phyloP scores from a whole-genome alignment of 2,888 invertebrate genomes.

The Acleris literana region DNA sequence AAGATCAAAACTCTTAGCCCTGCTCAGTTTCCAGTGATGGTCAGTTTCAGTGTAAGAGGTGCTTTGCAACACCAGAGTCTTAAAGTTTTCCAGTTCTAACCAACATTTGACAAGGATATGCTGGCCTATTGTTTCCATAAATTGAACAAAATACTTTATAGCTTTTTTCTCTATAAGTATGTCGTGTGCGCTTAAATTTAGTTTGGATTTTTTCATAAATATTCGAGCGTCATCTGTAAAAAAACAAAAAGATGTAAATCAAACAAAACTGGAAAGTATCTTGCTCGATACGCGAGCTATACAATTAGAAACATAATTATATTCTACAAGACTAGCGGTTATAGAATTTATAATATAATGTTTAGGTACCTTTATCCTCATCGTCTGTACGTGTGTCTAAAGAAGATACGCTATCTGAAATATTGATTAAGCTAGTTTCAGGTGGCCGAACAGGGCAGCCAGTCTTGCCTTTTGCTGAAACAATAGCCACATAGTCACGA shows the following conservation, averaged over 20 bases:
- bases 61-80: conserved; percentile 45
- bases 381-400: conserved; percentile 57
- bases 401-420: conserved; percentile 50
- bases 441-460: conserved; percentile 80
- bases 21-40: conserved; percentile 56
- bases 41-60: conserved; percentile 26
- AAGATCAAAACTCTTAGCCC: conserved; percentile 69
- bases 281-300: background rate
- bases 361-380: conserved; percentile 63
- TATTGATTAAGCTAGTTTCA: conserved; percentile 53
- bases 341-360: conserved; percentile 2
- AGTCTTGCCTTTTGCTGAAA: conserved; percentile 79
- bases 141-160: conserved; percentile 92
- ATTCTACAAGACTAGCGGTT: background rate
- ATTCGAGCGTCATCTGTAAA: conserved; percentile 67
- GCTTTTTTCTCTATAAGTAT: conserved; percentile 91
- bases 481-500: conserved; percentile 36
- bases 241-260: background rate
- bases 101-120: conserved; percentile 88
- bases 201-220: conserved; percentile 83
- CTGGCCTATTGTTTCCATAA: conserved; percentile 90
- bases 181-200: conserved; percentile 90
- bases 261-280: background rate
- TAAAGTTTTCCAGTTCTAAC: conserved; percentile 89
- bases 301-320: background rate